Evolutionary conservation across 2,888 invertebrate genomes (phyloP).

Genomic region (Philonicus albiceps): DNA sequence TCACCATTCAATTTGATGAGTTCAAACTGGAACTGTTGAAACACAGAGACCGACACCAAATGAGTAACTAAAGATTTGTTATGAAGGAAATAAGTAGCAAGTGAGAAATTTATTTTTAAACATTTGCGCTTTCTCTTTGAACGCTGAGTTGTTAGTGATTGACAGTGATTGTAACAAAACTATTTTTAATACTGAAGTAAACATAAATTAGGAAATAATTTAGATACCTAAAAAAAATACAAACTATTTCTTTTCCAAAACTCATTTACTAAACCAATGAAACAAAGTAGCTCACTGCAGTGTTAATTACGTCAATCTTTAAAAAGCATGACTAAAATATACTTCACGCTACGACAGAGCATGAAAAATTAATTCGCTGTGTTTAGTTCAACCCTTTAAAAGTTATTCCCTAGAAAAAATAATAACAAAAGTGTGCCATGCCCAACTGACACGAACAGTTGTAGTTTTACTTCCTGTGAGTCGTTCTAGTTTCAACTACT

Average conservation of each 20-base stretch:
- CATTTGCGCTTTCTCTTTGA: neutral
- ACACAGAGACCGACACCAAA: neutral
- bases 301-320: neutral
- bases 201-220: neutral
- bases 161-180: neutral
- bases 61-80: neutral
- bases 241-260: neutral
- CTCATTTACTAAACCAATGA: neutral
- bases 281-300: neutral
- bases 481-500: neutral
- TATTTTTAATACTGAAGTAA: neutral
- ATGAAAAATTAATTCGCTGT: neutral
- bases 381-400: neutral
- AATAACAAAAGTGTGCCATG: neutral
- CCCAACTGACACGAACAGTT: neutral
- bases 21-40: neutral
- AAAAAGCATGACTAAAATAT: neutral
- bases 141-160: neutral
- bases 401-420: neutral
- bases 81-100: neutral
- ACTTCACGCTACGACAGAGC: neutral
- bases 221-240: no score
- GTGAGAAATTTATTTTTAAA: neutral
- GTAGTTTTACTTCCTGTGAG: neutral
- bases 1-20: neutral